A percentile compares a stretch with the other conserved stretches of the same genome.
These are phyloP conservation scores for Diachasmimorpha longicaudata DNA, from an alignment of 1,140 invertebrate genomes.

Conservation along the genomic window DNA sequence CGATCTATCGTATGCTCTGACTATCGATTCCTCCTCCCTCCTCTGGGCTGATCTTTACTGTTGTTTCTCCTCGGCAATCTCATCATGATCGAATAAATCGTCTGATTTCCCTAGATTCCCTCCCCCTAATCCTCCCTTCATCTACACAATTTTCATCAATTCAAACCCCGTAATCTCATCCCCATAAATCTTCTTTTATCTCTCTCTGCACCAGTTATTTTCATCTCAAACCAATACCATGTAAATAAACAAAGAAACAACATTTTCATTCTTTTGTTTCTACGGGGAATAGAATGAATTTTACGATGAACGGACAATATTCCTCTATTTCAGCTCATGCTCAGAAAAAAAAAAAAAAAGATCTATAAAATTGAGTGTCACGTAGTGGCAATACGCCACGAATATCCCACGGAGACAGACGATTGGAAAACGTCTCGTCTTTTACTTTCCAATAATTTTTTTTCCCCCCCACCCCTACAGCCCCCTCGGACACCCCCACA, in stretches of 20 bases:
- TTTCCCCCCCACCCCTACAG: background rate
- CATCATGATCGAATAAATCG: too few species aligned
- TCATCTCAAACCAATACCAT: background rate
- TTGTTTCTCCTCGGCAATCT: too few species aligned
- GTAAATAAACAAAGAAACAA: background rate
- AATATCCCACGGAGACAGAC: background rate
- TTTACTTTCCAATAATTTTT: slow-evolving; percentile 18
- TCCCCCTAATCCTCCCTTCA: too few species aligned
- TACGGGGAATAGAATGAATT: background rate
- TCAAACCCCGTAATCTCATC: background rate
- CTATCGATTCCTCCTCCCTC: too few species aligned
- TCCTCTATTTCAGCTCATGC: background rate
- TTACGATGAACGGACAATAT: background rate
- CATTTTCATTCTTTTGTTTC: background rate
- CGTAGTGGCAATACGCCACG: slow-evolving; percentile 19
- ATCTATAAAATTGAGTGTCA: background rate
- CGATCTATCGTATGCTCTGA: too few species aligned
- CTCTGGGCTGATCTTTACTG: too few species aligned
- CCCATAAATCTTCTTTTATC: background rate
- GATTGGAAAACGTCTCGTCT: slow-evolving; percentile 12
- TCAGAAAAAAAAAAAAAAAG: background rate
- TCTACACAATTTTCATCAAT: too few species aligned
- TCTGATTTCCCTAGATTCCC: too few species aligned
- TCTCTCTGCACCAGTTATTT: background rate
- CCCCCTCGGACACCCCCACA: too few species aligned